Base-by-base conservation (phyloP, 2,888 invertebrate species). In the Leistus spinibarbis region DNA sequence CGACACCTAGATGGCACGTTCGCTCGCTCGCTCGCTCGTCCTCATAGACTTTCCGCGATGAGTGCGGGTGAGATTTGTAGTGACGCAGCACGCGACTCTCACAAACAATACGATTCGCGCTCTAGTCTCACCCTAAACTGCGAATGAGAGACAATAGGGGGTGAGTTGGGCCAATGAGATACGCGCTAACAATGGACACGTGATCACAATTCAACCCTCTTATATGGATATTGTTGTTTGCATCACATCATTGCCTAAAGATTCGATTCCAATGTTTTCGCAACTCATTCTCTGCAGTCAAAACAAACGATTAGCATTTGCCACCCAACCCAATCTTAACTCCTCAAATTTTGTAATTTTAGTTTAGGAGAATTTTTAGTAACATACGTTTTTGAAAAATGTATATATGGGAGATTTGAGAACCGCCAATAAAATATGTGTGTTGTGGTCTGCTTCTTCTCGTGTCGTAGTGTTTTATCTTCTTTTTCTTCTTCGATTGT, bases 91-190 rank as follows among this genome's bases (percentile, higher is more conserved):
- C 69, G 69, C 27, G 54, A 40, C 54, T 40, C 56, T 16, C 23
- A 19, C 17, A 63, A 72, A 73, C 73, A 73, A 73, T 62, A 24
- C 71, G 60, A 40, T 66, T 27, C 53, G 40, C 53, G 60, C 17
- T 57, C 57, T 19, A 53, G 19, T 24, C 53, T 17, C 53, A 17
- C 66, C 40, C 7, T 22, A n/a, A 22, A 64, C 27, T 9, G 19
- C 60, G 22, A 60, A 16, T 10, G 53, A 7, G 10, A 54, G 67
- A 66, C 73, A 67, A 67, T 67, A 67, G 73, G 67, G 66, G 40
- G 67, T 27, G 53, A 67, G 53, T 60, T 66, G 73, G 67, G 73
- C 73, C 73, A 73, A 73, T 73, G 73, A 73, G 73, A 73, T 73
- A 73, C 62, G 60, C 20, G 67, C 65, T 40, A 67, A 73, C 73